Evolutionary conservation across 2,888 invertebrate species (phyloP).

Genomic region (Mesochorus sp.): DNA sequence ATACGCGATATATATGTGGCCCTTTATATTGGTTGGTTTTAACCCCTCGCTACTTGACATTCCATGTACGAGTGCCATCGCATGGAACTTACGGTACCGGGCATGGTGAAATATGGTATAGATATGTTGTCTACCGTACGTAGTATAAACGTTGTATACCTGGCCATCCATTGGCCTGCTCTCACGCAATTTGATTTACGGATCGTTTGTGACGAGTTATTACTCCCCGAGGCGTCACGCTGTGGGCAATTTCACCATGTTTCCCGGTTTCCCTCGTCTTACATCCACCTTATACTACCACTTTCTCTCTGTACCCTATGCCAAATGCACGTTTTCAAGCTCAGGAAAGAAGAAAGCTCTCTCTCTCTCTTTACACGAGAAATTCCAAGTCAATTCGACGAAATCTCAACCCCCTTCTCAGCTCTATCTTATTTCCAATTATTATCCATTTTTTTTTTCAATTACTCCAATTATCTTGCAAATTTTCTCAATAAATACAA

Average conservation of each 20-base stretch:
- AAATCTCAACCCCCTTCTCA: too few relatives aligned
- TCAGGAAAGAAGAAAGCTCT: neutral
- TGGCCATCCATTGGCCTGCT: constrained; percentile 43
- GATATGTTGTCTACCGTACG: neutral
- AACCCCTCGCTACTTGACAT: neutral
- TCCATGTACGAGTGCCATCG: neutral
- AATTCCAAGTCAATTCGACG: too few relatives aligned
- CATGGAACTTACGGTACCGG: neutral
- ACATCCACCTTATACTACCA: constrained; percentile 5
- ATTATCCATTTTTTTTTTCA: too few relatives aligned
- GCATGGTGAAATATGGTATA: constrained; percentile 7
- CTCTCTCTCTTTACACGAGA: too few relatives aligned
- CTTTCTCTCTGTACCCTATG: constrained; percentile 13
- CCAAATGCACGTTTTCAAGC: constrained; percentile 5
- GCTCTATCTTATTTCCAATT: too few relatives aligned
- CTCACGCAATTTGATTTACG: constrained; percentile 63
- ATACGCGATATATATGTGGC: neutral
- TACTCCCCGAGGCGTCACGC: constrained; percentile 57
- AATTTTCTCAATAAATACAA: too few relatives aligned
- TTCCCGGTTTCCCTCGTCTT: constrained; percentile 45
- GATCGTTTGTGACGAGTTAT: constrained; percentile 61
- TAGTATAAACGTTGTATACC: constrained; percentile 18
- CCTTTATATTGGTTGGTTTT: constrained; percentile 18
- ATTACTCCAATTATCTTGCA: too few relatives aligned
- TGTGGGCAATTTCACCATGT: constrained; percentile 56